Evolutionary conservation across 2,797 vertebrate species (phyloP).

Genomic region (Tokudaia muenninki): DNA sequence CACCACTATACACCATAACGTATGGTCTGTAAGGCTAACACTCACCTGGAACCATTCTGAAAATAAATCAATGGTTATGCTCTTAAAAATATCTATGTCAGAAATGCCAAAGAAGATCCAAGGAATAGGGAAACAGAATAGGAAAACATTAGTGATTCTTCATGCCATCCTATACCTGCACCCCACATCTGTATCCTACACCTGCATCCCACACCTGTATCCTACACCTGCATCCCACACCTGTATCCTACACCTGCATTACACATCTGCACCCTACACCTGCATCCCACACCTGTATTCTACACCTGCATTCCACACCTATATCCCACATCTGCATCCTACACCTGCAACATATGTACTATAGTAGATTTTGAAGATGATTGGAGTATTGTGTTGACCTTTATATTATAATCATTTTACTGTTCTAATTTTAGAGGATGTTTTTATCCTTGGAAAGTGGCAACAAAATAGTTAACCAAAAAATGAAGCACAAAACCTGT

Average conservation of each 20-base stretch:
- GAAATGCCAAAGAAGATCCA: background rate
- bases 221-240: too few relatives aligned
- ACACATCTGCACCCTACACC: too few relatives aligned
- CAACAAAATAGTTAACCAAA: background rate
- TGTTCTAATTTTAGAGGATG: background rate
- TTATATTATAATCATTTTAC: background rate
- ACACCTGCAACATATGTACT: background rate
- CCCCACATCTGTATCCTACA: background rate
- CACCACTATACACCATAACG: background rate
- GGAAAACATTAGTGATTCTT: conserved; percentile 13
- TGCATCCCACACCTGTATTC: background rate
- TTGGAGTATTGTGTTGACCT: background rate
- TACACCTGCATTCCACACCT: background rate
- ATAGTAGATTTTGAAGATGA: background rate
- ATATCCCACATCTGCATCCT: background rate
- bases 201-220: background rate
- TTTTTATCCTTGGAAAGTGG: conserved; percentile 34
- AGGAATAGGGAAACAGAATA: background rate
- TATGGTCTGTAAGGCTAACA: background rate
- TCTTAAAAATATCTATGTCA: background rate
- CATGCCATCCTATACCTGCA: background rate
- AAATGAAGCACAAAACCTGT: background rate
- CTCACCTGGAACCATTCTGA: background rate
- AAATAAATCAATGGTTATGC: background rate
- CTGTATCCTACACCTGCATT: too few relatives aligned